Conservation (phyloP, 2,888 invertebrate genomes). For the Bruchidius siliquastri region DNA sequence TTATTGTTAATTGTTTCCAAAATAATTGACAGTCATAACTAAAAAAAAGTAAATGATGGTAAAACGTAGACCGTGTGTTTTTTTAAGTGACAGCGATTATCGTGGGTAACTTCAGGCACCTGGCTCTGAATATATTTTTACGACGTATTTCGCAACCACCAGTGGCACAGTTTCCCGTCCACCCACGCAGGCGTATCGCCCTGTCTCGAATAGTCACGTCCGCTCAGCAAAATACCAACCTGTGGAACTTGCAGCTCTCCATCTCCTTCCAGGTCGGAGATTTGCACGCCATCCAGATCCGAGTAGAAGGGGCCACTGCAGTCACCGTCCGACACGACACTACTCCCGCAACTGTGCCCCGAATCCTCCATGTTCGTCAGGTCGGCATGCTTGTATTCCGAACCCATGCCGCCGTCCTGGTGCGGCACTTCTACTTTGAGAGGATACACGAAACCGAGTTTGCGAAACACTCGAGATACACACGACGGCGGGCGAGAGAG, state of each 20-base stretch:
- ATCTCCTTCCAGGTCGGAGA: constrained; percentile 55
- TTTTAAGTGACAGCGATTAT: too few relatives aligned
- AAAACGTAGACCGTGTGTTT: too few relatives aligned
- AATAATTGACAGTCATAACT: too few relatives aligned
- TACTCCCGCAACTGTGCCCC: constrained; percentile 48
- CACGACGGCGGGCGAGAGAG: not conserved
- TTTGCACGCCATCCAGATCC: constrained; percentile 55
- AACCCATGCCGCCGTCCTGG: constrained; percentile 31
- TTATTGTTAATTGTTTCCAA: too few relatives aligned
- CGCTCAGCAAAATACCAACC: constrained; percentile 29
- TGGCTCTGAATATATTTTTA: not conserved
- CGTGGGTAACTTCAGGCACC: too few relatives aligned
- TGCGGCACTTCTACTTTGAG: not conserved
- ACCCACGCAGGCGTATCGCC: not conserved
- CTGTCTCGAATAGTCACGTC: not conserved
- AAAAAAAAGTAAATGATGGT: too few relatives aligned
- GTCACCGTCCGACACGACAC: constrained; percentile 41
- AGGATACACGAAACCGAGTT: constrained; percentile 19
- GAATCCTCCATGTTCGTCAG: constrained; percentile 45
- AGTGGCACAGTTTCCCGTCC: not conserved
- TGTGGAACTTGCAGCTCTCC: constrained; percentile 45
- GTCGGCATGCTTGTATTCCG: constrained; percentile 42
- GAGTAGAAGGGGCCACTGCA: constrained; percentile 48
- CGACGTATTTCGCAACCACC: not conserved
- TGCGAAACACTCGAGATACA: constrained; percentile 23